A percentile compares a stretch with the other conserved stretches of the same genome.
Conservation (phyloP, 2,888 invertebrate species). For the Agrotis exclamationis region DNA sequence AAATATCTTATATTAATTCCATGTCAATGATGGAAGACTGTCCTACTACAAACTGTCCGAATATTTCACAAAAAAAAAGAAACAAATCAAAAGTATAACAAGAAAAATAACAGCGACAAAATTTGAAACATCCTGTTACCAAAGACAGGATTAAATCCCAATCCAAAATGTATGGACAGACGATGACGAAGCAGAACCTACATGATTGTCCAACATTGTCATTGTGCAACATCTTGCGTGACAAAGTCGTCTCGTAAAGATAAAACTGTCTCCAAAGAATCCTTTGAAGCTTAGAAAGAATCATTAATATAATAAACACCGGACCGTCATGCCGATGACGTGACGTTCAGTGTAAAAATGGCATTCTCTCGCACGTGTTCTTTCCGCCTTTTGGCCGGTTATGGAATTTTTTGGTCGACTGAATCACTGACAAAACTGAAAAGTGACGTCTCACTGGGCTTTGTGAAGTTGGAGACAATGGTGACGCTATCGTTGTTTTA, state of each 20-base stretch:
- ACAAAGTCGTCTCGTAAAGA: slow-evolving; percentile 82
- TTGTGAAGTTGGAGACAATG: slow-evolving; percentile 9
- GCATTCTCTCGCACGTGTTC: slow-evolving; percentile 76
- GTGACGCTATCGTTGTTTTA: slow-evolving; percentile 1
- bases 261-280: slow-evolving; percentile 86
- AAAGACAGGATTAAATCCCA: slow-evolving; percentile 81
- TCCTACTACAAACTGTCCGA: not conserved
- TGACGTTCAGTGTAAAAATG: slow-evolving; percentile 72
- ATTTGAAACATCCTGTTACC: slow-evolving; percentile 78
- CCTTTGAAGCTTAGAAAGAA: slow-evolving; percentile 81
- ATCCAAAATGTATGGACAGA: slow-evolving; percentile 85
- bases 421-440: slow-evolving; percentile 56
- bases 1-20: not conserved
- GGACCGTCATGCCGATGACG: slow-evolving; percentile 79
- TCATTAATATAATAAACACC: slow-evolving; percentile 87
- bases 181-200: slow-evolving; percentile 83
- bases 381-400: slow-evolving; percentile 58
- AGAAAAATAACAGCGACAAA: slow-evolving; percentile 42
- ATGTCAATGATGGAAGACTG: not conserved
- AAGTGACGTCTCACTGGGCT: slow-evolving; percentile 39
- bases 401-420: slow-evolving; percentile 47
- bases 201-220: slow-evolving; percentile 81
- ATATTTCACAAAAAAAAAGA: not conserved
- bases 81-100: not conserved
- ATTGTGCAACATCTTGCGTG: slow-evolving; percentile 88